These are phyloP conservation scores for Seriola aureovittata DNA, from an alignment of 2,113 vertebrate genomes.

Conservation along the genomic window DNA sequence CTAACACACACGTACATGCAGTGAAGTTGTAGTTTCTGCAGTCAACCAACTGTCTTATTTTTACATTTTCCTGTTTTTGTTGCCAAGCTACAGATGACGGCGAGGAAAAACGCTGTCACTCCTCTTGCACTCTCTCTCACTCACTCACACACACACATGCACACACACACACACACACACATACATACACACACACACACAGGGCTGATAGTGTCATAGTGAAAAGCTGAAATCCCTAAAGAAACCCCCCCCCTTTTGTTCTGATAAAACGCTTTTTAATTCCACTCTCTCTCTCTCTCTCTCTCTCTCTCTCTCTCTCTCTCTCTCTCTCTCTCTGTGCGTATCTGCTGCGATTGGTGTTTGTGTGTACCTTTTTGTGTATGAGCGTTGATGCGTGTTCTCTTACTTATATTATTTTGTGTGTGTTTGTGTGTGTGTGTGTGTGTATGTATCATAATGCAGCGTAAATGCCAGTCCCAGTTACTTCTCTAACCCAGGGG, in stretches of 20 bases:
- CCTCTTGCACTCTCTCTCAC: background rate
- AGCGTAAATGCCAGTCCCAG: constrained; percentile 48
- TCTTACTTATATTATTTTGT: constrained; percentile 29
- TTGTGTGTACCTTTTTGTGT: constrained; percentile 23
- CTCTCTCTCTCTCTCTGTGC: background rate
- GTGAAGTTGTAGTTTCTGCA: background rate
- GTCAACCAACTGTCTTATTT: background rate
- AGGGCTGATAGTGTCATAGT: constrained; percentile 10
- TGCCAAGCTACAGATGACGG: constrained; percentile 18
- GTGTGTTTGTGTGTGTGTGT: constrained; percentile 20
- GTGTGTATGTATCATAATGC: constrained; percentile 51
- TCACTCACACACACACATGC: no score
- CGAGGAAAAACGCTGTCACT: constrained; percentile 4
- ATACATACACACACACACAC: background rate
- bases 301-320: no score
- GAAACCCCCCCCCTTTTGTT: constrained; percentile 34
- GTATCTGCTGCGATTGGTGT: background rate
- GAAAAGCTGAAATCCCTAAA: constrained; percentile 40
- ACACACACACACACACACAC: no score
- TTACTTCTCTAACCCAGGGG: constrained; percentile 52
- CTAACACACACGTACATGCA: background rate
- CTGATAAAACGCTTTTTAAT: constrained; percentile 55
- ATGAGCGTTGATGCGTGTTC: constrained; percentile 7
- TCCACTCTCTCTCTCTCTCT: constrained; percentile 1
- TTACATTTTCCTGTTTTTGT: constrained; percentile 20